Percentiles rank a stretch among this genome's conserved stretches.
Evolutionary conservation across 2,888 invertebrate species (phyloP).

Genomic region (Nemotelus nigrinus): DNA sequence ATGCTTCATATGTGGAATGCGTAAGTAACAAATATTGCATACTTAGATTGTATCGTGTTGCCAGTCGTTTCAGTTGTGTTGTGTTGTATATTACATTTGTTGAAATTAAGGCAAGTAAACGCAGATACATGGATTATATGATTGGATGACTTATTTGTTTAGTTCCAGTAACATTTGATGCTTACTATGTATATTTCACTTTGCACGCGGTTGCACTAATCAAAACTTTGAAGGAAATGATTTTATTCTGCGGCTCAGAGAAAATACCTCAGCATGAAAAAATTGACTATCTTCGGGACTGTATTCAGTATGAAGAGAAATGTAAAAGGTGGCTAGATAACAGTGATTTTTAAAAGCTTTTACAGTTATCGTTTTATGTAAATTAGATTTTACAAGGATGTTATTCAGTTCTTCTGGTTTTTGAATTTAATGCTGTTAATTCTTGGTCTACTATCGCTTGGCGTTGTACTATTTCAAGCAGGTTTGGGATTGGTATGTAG

Average conservation of each 20-base stretch:
- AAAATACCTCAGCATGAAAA: not conserved
- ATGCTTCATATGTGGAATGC: constrained; percentile 15
- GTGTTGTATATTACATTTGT: too few relatives aligned
- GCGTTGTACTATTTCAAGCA: constrained; percentile 30
- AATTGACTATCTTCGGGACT: not conserved
- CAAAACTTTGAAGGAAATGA: constrained; percentile 28
- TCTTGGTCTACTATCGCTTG: constrained; percentile 1
- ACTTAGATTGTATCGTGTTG: not conserved
- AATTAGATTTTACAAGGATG: constrained; percentile 17
- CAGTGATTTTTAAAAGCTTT: not conserved
- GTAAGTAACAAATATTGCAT: not conserved
- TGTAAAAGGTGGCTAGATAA: constrained; percentile 3
- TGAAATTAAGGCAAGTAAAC: not conserved
- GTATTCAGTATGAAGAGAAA: constrained; percentile 2
- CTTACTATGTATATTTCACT: constrained; percentile 20
- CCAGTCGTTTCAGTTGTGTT: too few relatives aligned
- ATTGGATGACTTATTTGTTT: not conserved
- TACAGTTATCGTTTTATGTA: too few relatives aligned
- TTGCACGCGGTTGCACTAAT: constrained; percentile 24
- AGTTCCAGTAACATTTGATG: constrained; percentile 28
- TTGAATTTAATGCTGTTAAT: constrained; percentile 21
- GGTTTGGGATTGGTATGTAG: constrained; percentile 24
- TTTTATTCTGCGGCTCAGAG: not conserved
- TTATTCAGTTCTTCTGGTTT: constrained; percentile 14
- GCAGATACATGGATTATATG: not conserved